phyloP scores from a whole-genome alignment of 30 jellyfish, hydroid and myxozoan species.

The Cassiopea xamachana region DNA sequence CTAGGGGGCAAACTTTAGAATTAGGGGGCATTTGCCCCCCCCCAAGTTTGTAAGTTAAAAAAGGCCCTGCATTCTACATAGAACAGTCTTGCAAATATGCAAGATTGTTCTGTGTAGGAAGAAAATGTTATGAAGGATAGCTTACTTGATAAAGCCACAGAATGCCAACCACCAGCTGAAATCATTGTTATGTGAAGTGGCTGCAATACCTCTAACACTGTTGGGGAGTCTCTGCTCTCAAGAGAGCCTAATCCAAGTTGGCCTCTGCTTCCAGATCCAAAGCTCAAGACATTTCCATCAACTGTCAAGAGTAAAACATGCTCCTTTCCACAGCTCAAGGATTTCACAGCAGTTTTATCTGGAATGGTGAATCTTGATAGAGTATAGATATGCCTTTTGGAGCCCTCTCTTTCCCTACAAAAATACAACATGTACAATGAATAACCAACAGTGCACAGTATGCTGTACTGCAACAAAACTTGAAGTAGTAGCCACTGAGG shows the following conservation, averaged over 20 bases:
- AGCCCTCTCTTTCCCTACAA: background rate
- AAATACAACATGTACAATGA: background rate
- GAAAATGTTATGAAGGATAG: too few species aligned
- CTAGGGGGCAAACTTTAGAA: too few species aligned
- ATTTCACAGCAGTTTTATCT: constrained; percentile 1
- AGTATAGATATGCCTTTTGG: background rate
- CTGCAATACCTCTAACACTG: constrained; percentile 66
- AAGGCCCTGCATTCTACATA: too few species aligned
- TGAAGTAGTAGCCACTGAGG: too few species aligned
- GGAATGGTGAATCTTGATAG: constrained; percentile 21
- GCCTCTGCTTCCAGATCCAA: constrained; percentile 93
- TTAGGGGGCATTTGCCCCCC: too few species aligned
- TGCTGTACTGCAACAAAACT: too few species aligned
- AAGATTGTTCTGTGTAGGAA: too few species aligned
- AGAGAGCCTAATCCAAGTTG: constrained; percentile 89
- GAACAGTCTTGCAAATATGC: too few species aligned
- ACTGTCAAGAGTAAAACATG: constrained; percentile 75
- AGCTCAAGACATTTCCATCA: constrained; percentile 67
- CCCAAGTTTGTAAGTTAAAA: too few species aligned
- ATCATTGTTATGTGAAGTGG: constrained; percentile 63
- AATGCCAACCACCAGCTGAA: constrained; percentile 99
- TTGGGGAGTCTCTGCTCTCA: constrained; percentile 41
- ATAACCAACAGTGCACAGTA: background rate
- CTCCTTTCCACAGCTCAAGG: constrained; percentile 90
- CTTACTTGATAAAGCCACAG: constrained; percentile 88